These are phyloP conservation scores for Glyphotaelius pellucidus DNA, from an alignment of 2,888 invertebrate species.

Conservation along the genomic window DNA sequence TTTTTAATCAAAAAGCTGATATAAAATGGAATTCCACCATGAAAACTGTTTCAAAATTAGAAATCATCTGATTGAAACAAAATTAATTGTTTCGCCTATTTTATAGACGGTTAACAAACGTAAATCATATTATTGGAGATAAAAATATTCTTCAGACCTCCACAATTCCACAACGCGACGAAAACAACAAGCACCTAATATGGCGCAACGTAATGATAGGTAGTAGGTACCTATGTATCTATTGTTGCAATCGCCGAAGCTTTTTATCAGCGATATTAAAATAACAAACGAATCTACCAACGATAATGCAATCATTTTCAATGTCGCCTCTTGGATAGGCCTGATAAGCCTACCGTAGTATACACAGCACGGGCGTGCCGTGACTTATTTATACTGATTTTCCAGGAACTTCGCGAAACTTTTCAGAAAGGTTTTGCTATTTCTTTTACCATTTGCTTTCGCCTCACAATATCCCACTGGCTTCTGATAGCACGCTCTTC, in stretches of 20 bases:
- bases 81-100: background rate
- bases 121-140: background rate
- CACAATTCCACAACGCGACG: background rate
- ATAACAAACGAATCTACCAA: conserved; percentile 48
- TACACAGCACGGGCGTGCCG: background rate
- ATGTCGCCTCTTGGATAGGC: conserved; percentile 46
- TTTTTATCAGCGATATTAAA: conserved; percentile 47
- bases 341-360: conserved; percentile 36
- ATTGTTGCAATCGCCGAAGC: conserved; percentile 53
- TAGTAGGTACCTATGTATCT: conserved; percentile 23
- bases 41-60: too few species aligned
- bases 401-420: background rate
- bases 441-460: background rate
- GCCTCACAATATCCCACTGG: background rate
- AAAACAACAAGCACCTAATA: background rate
- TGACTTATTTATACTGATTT: background rate
- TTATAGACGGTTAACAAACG: background rate
- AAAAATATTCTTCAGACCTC: background rate
- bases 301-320: conserved; percentile 63
- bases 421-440: background rate
- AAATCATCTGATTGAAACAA: background rate
- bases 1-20: too few species aligned
- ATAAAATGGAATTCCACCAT: too few species aligned
- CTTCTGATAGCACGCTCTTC: background rate
- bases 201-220: background rate